A percentile compares a stretch with the other conserved stretches of the same genome.
phyloP scores from a whole-genome alignment of 2,888 invertebrate species.

The Acanthopleura granulata region DNA sequence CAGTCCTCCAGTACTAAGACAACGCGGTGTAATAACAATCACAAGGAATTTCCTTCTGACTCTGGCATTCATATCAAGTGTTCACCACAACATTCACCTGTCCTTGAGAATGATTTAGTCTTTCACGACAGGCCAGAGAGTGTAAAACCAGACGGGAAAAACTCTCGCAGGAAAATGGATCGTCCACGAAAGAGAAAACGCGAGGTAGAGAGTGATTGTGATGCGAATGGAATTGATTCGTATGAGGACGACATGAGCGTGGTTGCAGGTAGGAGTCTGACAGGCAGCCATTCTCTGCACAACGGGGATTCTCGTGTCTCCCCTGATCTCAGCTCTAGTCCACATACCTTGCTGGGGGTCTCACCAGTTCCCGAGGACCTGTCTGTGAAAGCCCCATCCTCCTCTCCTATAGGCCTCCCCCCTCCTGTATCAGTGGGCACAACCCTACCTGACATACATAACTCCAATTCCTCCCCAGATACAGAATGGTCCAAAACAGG shows the following conservation, averaged over 20 bases:
- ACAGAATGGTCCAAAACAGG: background rate
- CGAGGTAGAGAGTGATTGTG: slow-evolving; percentile 37
- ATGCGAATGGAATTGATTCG: background rate
- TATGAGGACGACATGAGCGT: slow-evolving; percentile 14
- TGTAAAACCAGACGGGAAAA: slow-evolving; percentile 46
- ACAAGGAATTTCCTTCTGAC: too few species aligned
- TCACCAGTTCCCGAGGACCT: slow-evolving; percentile 44
- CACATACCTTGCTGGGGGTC: background rate
- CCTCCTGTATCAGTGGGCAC: background rate
- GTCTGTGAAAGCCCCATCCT: slow-evolving; percentile 32
- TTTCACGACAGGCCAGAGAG: background rate
- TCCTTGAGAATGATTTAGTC: background rate
- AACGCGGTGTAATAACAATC: background rate
- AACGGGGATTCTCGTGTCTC: background rate
- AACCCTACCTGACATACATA: background rate
- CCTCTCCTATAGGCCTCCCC: slow-evolving; percentile 10
- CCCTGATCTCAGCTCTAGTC: background rate
- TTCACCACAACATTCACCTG: background rate
- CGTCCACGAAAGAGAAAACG: slow-evolving; percentile 62
- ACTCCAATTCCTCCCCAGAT: background rate
- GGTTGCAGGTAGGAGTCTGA: slow-evolving; percentile 12
- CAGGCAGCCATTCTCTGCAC: background rate
- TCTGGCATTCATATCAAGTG: background rate
- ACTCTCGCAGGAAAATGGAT: slow-evolving; percentile 66
- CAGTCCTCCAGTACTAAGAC: background rate